Evolutionary conservation across 2,113 vertebrate species (phyloP).

Genomic region (Blennius ocellaris): DNA sequence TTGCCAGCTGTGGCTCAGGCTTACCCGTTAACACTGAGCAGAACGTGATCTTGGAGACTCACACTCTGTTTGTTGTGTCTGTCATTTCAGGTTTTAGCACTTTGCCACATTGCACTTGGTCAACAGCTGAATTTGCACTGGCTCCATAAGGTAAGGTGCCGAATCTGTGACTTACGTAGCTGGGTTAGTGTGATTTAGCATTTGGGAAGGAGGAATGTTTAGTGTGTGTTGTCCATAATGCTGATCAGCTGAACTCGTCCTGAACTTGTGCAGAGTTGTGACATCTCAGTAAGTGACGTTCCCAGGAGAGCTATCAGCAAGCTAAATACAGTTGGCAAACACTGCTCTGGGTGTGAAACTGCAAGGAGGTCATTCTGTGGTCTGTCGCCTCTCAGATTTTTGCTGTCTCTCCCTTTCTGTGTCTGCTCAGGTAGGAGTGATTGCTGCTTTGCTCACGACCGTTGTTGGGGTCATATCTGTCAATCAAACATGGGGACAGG

Average conservation of each 20-base stretch:
- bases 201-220: neutral
- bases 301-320: slow-evolving; percentile 19
- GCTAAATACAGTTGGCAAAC: slow-evolving; percentile 30
- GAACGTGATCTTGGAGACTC: slow-evolving; percentile 20
- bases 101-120: slow-evolving; percentile 94
- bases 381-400: slow-evolving; percentile 16
- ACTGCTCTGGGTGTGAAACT: slow-evolving; percentile 5
- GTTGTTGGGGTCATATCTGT: slow-evolving; percentile 91
- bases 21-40: neutral
- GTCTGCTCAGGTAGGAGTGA: slow-evolving; percentile 87
- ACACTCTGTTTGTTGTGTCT: neutral
- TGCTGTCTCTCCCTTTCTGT: neutral
- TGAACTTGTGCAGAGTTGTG: slow-evolving; percentile 42
- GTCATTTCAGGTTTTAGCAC: slow-evolving; percentile 88
- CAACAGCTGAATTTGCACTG: slow-evolving; percentile 98
- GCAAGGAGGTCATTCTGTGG: slow-evolving; percentile 4
- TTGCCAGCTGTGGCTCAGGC: neutral
- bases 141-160: slow-evolving; percentile 93
- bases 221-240: slow-evolving; percentile 10
- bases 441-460: slow-evolving; percentile 86
- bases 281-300: slow-evolving; percentile 31
- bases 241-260: slow-evolving; percentile 38
- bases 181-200: slow-evolving; percentile 14
- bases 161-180: neutral
- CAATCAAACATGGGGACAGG: slow-evolving; percentile 92